Evolutionary conservation across 1,140 invertebrate species (phyloP), one percentile per base, ranked within the genome.

Genomic region (Micrasema minimum): DNA sequence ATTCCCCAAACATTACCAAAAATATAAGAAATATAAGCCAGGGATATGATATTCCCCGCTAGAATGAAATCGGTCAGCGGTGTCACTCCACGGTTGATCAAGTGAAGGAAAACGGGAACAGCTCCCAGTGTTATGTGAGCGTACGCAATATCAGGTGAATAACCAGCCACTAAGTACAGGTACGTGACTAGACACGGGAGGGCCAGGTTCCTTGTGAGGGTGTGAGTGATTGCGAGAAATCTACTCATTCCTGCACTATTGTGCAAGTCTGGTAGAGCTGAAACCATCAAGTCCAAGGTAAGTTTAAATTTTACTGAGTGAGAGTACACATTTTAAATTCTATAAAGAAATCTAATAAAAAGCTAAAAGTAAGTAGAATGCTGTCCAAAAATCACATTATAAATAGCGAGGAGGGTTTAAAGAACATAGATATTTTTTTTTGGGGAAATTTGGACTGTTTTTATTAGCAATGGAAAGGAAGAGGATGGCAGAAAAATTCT

Each of bases 1-100:
- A 75, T 66, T 26, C 74, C 74, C 74, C 74, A 75, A 22, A 72
- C 65, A 67, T 75, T 75, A 35, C 67, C 70, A 69, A 72, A 69
- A 2, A 53, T 14, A 48, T 72, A 75, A 16, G 74, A 75, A 55
- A 75, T 55, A 45, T 70, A 75, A 10, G 67, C 20, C 10, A 75
- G 70, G 6, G 74, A 75, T 9, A 69, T 11, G 22, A 75, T 75
- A 48, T 75, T 75, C n/a, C 20, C 69, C 10, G 74, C 74, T 26
- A 75, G 57, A 20, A 75, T 51, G 0, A 75, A 62, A 38, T 75
- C 74, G 38, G 70, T 72, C 43, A 75, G n/a, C 9, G 61, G 62
- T 7, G 66, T 55, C 5, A 37, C 43, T 14, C 62, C 51, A 20
- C 51, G 45, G n/a, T 64, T 75, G 14, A 75, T 22, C n/a, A 72